A percentile compares a stretch with the other conserved stretches of the same genome.
These are phyloP conservation scores for Tenodera sinensis DNA, from an alignment of 2,888 invertebrate genomes.

Conservation along the genomic window DNA sequence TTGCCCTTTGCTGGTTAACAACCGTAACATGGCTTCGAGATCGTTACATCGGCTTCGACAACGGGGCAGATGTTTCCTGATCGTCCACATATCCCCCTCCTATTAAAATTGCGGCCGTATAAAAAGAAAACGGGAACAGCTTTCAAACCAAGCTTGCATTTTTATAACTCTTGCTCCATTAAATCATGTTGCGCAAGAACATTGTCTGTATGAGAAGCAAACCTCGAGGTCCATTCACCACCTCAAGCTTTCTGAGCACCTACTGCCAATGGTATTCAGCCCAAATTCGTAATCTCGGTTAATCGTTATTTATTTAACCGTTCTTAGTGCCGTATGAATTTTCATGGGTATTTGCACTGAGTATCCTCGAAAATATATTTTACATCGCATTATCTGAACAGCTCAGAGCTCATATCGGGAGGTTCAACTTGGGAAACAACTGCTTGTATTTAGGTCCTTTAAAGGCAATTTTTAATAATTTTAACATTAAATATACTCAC, in stretches of 20 bases:
- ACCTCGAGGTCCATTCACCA: neutral
- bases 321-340: no score
- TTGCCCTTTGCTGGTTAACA: neutral
- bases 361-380: no score
- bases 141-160: neutral
- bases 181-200: neutral
- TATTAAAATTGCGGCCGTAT: neutral
- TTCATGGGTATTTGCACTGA: no score
- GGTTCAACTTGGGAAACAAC: no score
- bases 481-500: no score
- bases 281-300: no score
- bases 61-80: neutral
- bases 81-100: neutral
- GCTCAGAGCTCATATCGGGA: no score
- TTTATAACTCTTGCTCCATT: neutral
- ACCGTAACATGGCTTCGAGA: neutral
- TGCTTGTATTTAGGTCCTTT: no score
- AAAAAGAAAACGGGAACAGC: neutral
- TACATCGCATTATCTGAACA: no score
- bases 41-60: neutral
- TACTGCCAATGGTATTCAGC: no score
- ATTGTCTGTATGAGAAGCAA: neutral
- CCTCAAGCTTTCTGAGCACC: neutral
- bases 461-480: no score
- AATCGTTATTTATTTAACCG: no score